These are phyloP conservation scores for Psittacula cyanocephala DNA, from an alignment of 2,113 vertebrate species.

Conservation along the genomic window DNA sequence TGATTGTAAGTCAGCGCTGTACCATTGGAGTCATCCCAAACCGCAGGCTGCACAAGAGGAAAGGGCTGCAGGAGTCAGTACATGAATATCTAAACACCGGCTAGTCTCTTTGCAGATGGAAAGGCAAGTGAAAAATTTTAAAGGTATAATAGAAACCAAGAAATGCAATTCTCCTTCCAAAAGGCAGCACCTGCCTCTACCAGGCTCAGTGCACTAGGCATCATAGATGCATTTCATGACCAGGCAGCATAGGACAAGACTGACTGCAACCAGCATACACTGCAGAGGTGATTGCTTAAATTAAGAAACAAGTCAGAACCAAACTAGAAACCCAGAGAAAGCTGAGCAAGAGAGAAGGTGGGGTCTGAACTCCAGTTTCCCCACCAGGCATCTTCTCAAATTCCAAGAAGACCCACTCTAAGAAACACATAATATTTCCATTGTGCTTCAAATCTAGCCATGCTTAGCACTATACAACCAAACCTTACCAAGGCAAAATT, in stretches of 20 bases:
- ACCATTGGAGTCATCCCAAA: background rate
- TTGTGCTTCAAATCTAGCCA: background rate
- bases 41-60: background rate
- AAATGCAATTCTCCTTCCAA: background rate
- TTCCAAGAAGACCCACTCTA: background rate
- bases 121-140: background rate
- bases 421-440: background rate
- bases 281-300: background rate
- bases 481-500: background rate
- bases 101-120: background rate
- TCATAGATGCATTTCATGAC: background rate
- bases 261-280: background rate
- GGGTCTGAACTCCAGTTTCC: background rate
- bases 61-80: background rate
- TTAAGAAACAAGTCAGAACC: background rate
- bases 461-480: background rate
- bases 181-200: background rate
- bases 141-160: background rate
- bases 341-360: background rate
- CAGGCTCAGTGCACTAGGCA: background rate
- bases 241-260: background rate
- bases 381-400: background rate
- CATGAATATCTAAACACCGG: background rate
- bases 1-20: background rate
- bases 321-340: background rate